Conservation (phyloP, 92 coral and sea anemone species). For the Umimayanthus chanpuru region DNA sequence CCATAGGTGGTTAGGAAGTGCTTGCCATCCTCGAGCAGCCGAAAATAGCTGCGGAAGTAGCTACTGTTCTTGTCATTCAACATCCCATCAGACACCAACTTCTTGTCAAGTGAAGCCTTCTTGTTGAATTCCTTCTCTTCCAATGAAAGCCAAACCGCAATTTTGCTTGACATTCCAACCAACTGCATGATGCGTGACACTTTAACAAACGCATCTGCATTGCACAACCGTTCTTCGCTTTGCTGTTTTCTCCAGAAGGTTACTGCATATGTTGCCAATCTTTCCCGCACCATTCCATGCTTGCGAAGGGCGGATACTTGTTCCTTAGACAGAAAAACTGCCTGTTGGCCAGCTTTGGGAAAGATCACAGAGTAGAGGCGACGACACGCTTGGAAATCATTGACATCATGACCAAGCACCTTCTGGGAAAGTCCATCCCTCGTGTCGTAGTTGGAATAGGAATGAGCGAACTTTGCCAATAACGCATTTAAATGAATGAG, state of each 20-base stretch:
- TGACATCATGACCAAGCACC: constrained; percentile 34
- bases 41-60: constrained; percentile 45
- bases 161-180: constrained; percentile 54
- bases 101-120: not conserved
- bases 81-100: constrained; percentile 55
- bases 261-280: constrained; percentile 60
- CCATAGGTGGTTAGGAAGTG: constrained; percentile 53
- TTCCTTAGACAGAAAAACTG: constrained; percentile 46
- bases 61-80: constrained; percentile 46
- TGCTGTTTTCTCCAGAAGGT: constrained; percentile 53
- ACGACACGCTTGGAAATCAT: constrained; percentile 62
- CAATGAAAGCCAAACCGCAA: constrained; percentile 47
- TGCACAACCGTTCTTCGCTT: constrained; percentile 55
- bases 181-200: constrained; percentile 66
- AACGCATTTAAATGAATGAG: constrained; percentile 58
- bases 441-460: constrained; percentile 48
- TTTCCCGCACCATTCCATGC: constrained; percentile 43
- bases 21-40: constrained; percentile 60
- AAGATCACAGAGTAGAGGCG: constrained; percentile 61
- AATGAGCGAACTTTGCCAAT: constrained; percentile 53
- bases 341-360: constrained; percentile 61
- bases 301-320: constrained; percentile 51
- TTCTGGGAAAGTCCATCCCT: constrained; percentile 37
- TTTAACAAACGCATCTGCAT: constrained; percentile 60
- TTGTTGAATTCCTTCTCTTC: constrained; percentile 64